phyloP scores from a whole-genome alignment of 2,797 vertebrate species.

The Amphiprion clarkii region DNA sequence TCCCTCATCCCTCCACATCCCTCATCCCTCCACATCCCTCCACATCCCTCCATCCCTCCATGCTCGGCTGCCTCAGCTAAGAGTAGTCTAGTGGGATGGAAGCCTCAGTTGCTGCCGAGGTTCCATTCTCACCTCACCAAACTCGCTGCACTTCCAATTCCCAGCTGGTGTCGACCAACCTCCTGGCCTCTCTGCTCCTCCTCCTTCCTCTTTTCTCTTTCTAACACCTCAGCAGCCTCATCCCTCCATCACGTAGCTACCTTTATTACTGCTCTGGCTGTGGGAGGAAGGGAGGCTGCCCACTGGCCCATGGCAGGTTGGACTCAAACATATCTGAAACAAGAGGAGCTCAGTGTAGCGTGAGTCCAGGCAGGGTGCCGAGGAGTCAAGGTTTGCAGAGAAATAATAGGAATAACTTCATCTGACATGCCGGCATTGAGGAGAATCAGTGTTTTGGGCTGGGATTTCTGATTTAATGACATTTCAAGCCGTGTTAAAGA shows the following conservation, averaged over 20 bases:
- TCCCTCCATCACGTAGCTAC: constrained; percentile 24
- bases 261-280: constrained; percentile 58
- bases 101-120: constrained; percentile 71
- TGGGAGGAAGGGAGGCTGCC: constrained; percentile 56
- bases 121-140: constrained; percentile 68
- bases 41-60: constrained; percentile 46
- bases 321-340: constrained; percentile 61
- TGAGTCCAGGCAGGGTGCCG: constrained; percentile 13
- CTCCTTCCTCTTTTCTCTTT: constrained; percentile 42
- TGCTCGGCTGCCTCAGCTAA: constrained; percentile 73
- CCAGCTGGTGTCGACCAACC: constrained; percentile 55
- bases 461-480: background rate
- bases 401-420: constrained; percentile 22
- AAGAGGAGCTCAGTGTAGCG: constrained; percentile 52
- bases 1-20: no score
- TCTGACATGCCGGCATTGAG: background rate
- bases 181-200: constrained; percentile 26
- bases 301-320: constrained; percentile 63
- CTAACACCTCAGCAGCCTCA: constrained; percentile 56
- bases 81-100: constrained; percentile 79
- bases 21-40: no score
- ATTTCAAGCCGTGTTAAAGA: constrained; percentile 1
- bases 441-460: background rate
- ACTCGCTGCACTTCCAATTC: constrained; percentile 67
- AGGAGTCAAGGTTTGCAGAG: constrained; percentile 24